Evolutionary conservation across 1,140 invertebrate genomes (phyloP).

Genomic region (Hetaerina americana): DNA sequence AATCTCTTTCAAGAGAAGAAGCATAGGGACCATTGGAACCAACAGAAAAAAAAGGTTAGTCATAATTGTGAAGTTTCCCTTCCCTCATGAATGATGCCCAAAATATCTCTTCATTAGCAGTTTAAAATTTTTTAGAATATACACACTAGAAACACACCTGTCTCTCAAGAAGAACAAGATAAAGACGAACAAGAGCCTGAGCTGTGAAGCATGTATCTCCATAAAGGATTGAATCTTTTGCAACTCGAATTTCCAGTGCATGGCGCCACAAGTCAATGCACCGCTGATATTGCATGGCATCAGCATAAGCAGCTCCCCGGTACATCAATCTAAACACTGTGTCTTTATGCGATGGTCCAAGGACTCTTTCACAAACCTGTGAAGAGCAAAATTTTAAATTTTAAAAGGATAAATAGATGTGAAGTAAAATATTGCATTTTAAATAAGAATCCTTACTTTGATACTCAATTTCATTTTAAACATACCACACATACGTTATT

Average conservation of each 20-base stretch:
- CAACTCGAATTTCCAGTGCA: slow-evolving; percentile 61
- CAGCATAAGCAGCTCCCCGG: slow-evolving; percentile 74
- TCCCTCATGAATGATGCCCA: no score
- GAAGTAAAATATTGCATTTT: no score
- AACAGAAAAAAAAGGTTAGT: no score
- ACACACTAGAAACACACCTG: no score
- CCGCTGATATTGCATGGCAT: slow-evolving; percentile 65
- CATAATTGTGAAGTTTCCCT: no score
- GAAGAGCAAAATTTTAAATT: background rate
- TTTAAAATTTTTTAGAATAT: no score
- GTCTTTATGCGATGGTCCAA: slow-evolving; percentile 70
- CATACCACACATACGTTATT: no score
- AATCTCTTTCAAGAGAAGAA: no score
- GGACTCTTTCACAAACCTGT: slow-evolving; percentile 56
- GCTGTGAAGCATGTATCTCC: slow-evolving; percentile 68
- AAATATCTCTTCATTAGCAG: no score
- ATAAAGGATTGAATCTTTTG: slow-evolving; percentile 55
- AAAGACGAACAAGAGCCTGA: slow-evolving; percentile 61
- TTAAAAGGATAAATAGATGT: background rate
- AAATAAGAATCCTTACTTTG: no score
- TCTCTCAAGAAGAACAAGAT: slow-evolving; percentile 59
- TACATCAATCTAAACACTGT: slow-evolving; percentile 64
- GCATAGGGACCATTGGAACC: no score
- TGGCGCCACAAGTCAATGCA: slow-evolving; percentile 77
- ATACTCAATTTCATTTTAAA: no score